Base-by-base conservation (phyloP, 1,140 invertebrate species). In the Drosophila truncata region DNA sequence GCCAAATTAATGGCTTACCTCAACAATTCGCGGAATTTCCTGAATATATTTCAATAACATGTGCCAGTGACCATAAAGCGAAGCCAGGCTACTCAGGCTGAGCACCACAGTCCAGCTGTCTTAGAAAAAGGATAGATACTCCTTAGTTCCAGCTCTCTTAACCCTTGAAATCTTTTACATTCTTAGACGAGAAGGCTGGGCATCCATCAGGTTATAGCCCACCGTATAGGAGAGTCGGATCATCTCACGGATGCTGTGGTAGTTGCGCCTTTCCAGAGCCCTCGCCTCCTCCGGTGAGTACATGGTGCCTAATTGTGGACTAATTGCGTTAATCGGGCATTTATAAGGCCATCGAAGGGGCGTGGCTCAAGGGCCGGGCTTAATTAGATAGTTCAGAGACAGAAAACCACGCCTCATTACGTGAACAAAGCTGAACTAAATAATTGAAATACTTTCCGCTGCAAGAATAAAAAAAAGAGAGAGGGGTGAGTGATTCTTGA, bases 31-130 rank as follows among this genome's bases (percentile, higher is more conserved):
- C 3, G 91, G 83, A 14, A 92, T 77, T 29, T 92, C 82, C 3
- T 75, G 47, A 7, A 84, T 55, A 23, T 88, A 73, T 23, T 50
- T 52, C 8, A 64, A 23, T 4, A 91, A 49, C 46, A 87, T 79
- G n/a, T 78, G 59, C 67, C 62, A 91, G 37, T 92, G 91, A 8
- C 80, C 91, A 55, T 92, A 92, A 3, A 88, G 74, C 4, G 91
- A 92, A 2, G 76, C 52, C 23, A 75, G 9, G 8, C 83, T 79
- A 16, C 60, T 60, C 13, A 73, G 35, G 8, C 88, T 75, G 0
- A 92, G 57, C 16, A 91, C 50, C 8, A 92, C 18, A 20, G 77
- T 78, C 84, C 85, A 88, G 13, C 84, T 87, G 16, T 2, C 1
- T 20, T 11, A n/a, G 2, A 1, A 9, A 14, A 4, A 39, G 2